Evolutionary conservation across 2,797 vertebrate species (phyloP), one percentile per base, ranked within the genome.

Genomic region (Mus caroli): DNA sequence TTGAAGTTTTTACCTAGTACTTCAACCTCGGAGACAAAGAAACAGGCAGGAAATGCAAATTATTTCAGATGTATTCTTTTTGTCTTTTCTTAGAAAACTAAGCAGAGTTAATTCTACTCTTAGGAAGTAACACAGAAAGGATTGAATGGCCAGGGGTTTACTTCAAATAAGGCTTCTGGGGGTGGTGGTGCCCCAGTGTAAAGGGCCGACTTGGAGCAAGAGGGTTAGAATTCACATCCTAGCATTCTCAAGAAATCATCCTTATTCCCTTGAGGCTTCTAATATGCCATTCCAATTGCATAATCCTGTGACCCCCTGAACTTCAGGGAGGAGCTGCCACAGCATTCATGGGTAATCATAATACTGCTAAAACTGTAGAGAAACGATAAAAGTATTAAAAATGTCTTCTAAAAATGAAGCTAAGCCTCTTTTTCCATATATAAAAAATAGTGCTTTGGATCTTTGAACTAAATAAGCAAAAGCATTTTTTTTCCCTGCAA

Each of bases 401-500:
- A 93, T 40, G 91, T 64, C 54, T 71, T 50, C 46, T 88, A 92
- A 92, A 86, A 89, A 84, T 40, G 19, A 89, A 93, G 64, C 40
- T 13, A 88, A 95, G 12, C 10, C 77, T 46, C 60, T 67, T 5
- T 95, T 76, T 76, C 69, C 56, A 76, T 6, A 17, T 34, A 60
- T 64, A 34, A 82, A 92, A 94, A 73, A 54, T 0, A 92, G 28
- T 58, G 26, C 0, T 28, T 90, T 95, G 76, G 46, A 60, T 86
- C 69, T 96, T 46, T 88, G 54, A 76, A 64, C 87, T 91, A 87
- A 85, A 80, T 64, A 94, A 93, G 85, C 84, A 43, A 46, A 95
- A 88, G 85, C 26, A 94, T 95, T 85, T 77, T 40, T 91, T 95
- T 54, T 34, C 89, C 37, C 82, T 91, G 37, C 89, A 97, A 95